Base-by-base conservation (phyloP, 2,113 vertebrate genomes). In the Lophochroa leadbeateri region DNA sequence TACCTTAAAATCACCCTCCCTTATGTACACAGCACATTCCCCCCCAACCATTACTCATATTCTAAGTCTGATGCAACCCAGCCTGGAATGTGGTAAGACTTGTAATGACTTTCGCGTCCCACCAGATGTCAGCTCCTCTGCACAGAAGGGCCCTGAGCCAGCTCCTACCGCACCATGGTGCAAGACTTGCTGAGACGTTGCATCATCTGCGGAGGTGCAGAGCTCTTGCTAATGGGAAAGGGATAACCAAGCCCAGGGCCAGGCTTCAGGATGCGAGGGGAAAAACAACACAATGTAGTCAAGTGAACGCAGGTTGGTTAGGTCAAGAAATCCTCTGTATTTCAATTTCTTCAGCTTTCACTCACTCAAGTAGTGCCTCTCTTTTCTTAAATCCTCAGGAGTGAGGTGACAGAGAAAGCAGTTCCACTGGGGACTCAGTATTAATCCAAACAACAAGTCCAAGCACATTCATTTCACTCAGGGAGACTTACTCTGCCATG, bases 101-200 rank as follows among this genome's bases (percentile, higher is more conserved):
- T 97, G 97, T 23, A 96, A 15, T 96, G 86, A 52, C 86, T 74
- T 28, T 24, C 2, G 1, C 18, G 58, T 43, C 53, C 88, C 97
- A 55, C 58, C 88, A 96, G 97, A 75, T 95, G 97, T 94, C 97
- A 97, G 92, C 67, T 74, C 70, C 87, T 86, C 74, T 83, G 95
- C 95, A 74, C 82, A 64, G 47, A 49, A 74, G 70, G 49, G 65
- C 53, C 6, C 74, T 8, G 47, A 43, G 67, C 55, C 16, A 23
- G 15, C 53, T 67, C 24, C 19, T 47, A 4, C 29, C 5, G 8
- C 63, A 7, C 41, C 50, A 29, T 85, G 86, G 6, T 85, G 96
- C 92, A 96, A 94, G 75, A 43, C 18, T 6, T 74, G 85, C 87
- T 5, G 63, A 49, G 53, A 4, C 47, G 29, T 97, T 97, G 96